These are phyloP conservation scores for honey bee (Apis mellifera) DNA, from an alignment of 1,140 invertebrate species.

Conservation along the genomic window Amel_HAv3.1 CM009946.2:654001-654500, in stretches of 20 bases:
- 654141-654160: no score
- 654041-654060: no score
- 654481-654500: slow-evolving; percentile 19
- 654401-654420: not conserved
- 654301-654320: not conserved
- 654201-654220: not conserved
- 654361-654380: slow-evolving; percentile 17
- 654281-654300: not conserved
- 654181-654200: not conserved
- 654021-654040: no score
- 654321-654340: not conserved
- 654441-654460: slow-evolving; percentile 25
- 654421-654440: slow-evolving; percentile 39
- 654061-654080: no score
- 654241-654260: not conserved
- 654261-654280: not conserved
- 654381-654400: not conserved
- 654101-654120: no score
- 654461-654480: slow-evolving; percentile 8
- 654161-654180: not conserved
- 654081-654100: no score
- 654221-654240: not conserved
- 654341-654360: slow-evolving; percentile 1
- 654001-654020: no score
- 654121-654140: no score